Evolutionary conservation across 30 jellyfish, hydroid and myxozoan genomes (phyloP), one percentile per base, ranked within the genome.

Genomic region (Aurelia coerulea): DNA sequence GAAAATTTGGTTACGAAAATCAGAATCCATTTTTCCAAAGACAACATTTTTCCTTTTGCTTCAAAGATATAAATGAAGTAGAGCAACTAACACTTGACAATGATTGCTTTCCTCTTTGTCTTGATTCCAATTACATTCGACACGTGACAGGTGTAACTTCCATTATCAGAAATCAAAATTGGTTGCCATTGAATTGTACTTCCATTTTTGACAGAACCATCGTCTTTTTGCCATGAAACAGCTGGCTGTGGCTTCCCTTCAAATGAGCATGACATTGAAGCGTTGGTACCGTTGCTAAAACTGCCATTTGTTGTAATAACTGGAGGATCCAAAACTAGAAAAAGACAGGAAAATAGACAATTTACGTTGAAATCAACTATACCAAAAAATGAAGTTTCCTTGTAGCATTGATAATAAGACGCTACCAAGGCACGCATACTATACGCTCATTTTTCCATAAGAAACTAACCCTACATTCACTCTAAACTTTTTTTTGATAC

Each of bases 181-280:
- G 81, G 81, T n/a, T 52, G 37, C 78, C 84, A 84, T 6, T 1
- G 10, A 37, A 69, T 60, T 31, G 23, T 75, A 49, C 58, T 66
- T 9, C 68, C 68, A 7, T 37, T 23, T 12, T 50, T 12, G 18
- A 23, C 51, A 2, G 12, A 50, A 15, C 0, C 14, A 19, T 18
- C 62, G 6, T 23, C 42, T 13, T 39, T 63, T 3, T 31, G 4
- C 95, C 95, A 86, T 2, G 77, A 9, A 14, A 86, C 2, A 7
- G 70, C 4, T 6, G 95, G 95, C 49, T 8, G 34, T 35, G 95
- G 95, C 19, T 62, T 66, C 3, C 89, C 95, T 2, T 53, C 81
- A 4, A 78, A 80, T 42, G 89, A 19, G 72, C 95, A 86, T 37
- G 52, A 33, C 14, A 65, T 19, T 2, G 73, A 23, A 3, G 80